Conservation (phyloP, 2,888 invertebrate species). For the Chymomyza procnemis region DNA sequence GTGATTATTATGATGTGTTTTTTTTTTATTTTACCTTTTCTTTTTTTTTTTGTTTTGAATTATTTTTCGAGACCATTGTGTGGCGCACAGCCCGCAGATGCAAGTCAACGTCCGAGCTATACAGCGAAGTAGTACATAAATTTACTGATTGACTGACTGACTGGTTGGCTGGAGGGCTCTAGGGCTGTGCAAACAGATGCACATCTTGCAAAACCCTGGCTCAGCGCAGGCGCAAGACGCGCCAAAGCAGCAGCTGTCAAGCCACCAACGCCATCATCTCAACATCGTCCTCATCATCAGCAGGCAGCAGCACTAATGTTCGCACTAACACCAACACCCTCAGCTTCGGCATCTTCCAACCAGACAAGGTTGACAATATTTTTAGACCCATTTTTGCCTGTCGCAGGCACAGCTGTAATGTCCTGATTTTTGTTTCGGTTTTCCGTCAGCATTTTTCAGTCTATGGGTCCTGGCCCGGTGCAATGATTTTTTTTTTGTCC, state of each 20-base stretch:
- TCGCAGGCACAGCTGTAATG: slow-evolving; percentile 53
- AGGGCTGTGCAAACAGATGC: slow-evolving; percentile 63
- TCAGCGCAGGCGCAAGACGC: slow-evolving; percentile 43
- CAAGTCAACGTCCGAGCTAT: slow-evolving; percentile 74
- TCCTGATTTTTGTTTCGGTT: slow-evolving; percentile 44
- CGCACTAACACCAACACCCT: slow-evolving; percentile 34
- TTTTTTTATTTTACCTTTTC: slow-evolving; percentile 18
- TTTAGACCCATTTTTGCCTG: slow-evolving; percentile 45
- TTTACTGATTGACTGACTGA: slow-evolving; percentile 1
- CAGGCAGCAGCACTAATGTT: slow-evolving; percentile 60
- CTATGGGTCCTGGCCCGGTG: slow-evolving; percentile 67
- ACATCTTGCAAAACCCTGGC: slow-evolving; percentile 45
- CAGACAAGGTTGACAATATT: slow-evolving; percentile 56
- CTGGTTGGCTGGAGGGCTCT: not conserved
- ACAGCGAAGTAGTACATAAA: slow-evolving; percentile 15
- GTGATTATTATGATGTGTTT: slow-evolving; percentile 50
- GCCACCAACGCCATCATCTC: slow-evolving; percentile 65
- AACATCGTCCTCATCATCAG: slow-evolving; percentile 46
- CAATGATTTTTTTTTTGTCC: slow-evolving; percentile 61
- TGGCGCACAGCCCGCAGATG: slow-evolving; percentile 63
- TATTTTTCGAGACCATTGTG: slow-evolving; percentile 53
- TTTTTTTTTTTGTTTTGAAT: slow-evolving; percentile 48
- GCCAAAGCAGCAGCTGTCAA: slow-evolving; percentile 69
- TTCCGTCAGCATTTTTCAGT: slow-evolving; percentile 27
- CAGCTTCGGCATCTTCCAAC: slow-evolving; percentile 1